A percentile compares a stretch with the other conserved stretches of the same genome.
Evolutionary conservation across 2,888 invertebrate species (phyloP).

Genomic region (Nebria brevicollis): DNA sequence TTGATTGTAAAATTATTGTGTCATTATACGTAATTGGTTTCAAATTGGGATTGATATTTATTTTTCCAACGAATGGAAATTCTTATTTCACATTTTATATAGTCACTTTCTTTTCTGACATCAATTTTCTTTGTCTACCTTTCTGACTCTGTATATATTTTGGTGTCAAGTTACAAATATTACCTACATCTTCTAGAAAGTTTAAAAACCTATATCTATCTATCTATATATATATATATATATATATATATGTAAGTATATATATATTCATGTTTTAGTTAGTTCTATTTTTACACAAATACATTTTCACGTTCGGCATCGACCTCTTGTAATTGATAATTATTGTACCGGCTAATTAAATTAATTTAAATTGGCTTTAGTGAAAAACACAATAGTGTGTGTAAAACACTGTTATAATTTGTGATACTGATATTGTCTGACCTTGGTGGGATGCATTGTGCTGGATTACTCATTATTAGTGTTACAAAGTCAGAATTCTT

Average conservation of each 20-base stretch:
- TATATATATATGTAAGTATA: too few species aligned
- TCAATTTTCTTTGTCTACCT: slow-evolving; percentile 37
- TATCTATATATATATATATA: too few species aligned
- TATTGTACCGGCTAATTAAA: slow-evolving; percentile 26
- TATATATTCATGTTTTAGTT: neutral
- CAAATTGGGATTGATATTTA: slow-evolving; percentile 12
- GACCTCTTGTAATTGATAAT: slow-evolving; percentile 7
- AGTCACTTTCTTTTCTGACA: slow-evolving; percentile 39
- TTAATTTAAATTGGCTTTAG: slow-evolving; percentile 43
- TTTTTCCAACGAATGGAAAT: slow-evolving; percentile 20
- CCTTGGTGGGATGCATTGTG: slow-evolving; percentile 32
- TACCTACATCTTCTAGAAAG: slow-evolving; percentile 34
- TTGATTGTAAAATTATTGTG: slow-evolving; percentile 9
- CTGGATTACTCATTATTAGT: slow-evolving; percentile 31
- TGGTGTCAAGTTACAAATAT: slow-evolving; percentile 29
- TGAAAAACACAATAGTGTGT: neutral
- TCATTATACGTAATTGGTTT: slow-evolving; percentile 6
- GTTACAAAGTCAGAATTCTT: slow-evolving; percentile 18
- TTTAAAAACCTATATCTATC: slow-evolving; percentile 23
- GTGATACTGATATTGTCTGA: slow-evolving; percentile 13
- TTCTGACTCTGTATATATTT: slow-evolving; percentile 32
- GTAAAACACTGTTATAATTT: neutral
- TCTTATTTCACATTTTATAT: slow-evolving; percentile 28
- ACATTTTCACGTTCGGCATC: neutral
- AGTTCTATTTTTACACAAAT: neutral